Conservation (phyloP, 2,113 vertebrate species). For the Rhea pennata region DNA sequence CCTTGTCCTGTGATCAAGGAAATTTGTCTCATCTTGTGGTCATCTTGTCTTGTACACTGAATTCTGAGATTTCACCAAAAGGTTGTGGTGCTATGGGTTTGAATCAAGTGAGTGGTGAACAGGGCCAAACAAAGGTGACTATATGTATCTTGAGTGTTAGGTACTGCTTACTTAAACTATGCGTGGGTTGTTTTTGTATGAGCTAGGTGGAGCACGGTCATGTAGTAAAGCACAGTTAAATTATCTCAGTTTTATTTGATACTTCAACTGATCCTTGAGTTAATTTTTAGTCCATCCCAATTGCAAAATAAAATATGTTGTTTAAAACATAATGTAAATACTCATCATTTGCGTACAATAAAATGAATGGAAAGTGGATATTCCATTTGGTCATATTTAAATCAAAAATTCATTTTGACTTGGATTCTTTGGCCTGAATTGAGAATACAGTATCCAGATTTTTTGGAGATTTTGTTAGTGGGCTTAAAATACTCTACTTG, state of each 20-base stretch:
- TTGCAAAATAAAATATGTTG: neutral
- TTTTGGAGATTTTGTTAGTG: neutral
- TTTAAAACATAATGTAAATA: neutral
- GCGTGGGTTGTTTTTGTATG: neutral
- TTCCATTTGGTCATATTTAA: neutral
- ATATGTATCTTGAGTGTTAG: neutral
- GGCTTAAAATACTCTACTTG: neutral
- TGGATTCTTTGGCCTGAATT: neutral
- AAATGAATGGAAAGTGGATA: neutral
- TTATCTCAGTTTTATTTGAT: neutral
- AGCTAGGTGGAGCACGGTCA: neutral
- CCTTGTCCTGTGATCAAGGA: neutral
- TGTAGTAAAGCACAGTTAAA: neutral
- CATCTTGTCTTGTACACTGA: neutral
- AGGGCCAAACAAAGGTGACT: neutral
- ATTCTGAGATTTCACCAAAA: neutral
- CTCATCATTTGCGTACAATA: accelerated
- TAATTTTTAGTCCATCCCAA: neutral
- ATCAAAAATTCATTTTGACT: neutral
- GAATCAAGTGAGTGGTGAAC: neutral
- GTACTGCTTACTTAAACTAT: neutral
- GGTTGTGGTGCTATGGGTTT: neutral
- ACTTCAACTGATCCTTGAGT: neutral
- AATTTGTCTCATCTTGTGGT: neutral
- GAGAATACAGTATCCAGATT: neutral